phyloP scores from a whole-genome alignment of 1,140 invertebrate genomes.

The Drosophila melanica region DNA sequence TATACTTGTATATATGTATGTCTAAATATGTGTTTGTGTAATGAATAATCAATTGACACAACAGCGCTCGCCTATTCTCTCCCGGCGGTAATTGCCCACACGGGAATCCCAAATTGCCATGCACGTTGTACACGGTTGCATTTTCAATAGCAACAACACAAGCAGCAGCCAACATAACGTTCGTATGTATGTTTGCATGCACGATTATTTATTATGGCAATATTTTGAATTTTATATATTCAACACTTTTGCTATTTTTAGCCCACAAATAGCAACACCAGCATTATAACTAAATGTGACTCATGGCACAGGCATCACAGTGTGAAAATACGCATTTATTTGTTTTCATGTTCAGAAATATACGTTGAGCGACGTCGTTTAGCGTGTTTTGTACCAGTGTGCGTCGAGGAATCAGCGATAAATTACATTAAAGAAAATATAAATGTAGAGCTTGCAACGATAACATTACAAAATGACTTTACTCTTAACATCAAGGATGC shows the following conservation, averaged over 20 bases:
- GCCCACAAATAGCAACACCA: conserved; percentile 26
- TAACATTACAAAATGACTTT: conserved; percentile 2
- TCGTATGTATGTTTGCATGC: conserved; percentile 39
- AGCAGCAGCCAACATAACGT: conserved; percentile 19
- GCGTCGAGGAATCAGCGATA: conserved; percentile 6
- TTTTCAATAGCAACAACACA: conserved; percentile 29
- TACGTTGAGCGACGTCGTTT: conserved; percentile 9
- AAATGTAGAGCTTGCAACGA: neutral
- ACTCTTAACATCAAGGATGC: neutral
- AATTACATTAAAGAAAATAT: neutral
- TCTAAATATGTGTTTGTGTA: conserved; percentile 35
- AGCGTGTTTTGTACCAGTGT: no score
- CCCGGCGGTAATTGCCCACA: conserved; percentile 66
- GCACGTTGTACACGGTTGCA: conserved; percentile 44
- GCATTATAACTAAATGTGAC: conserved; percentile 40
- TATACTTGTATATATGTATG: neutral
- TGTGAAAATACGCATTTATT: conserved; percentile 28
- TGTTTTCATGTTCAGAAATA: conserved; percentile 29
- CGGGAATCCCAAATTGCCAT: conserved; percentile 72
- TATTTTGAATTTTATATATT: conserved; percentile 66
- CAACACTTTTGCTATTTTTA: conserved; percentile 63
- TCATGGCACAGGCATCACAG: conserved; percentile 32
- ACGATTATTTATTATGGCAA: conserved; percentile 54
- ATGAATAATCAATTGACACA: conserved; percentile 77
- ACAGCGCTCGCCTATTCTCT: conserved; percentile 19